Conservation (phyloP, 2,888 invertebrate species). For the Gymnocheta viridis region DNA sequence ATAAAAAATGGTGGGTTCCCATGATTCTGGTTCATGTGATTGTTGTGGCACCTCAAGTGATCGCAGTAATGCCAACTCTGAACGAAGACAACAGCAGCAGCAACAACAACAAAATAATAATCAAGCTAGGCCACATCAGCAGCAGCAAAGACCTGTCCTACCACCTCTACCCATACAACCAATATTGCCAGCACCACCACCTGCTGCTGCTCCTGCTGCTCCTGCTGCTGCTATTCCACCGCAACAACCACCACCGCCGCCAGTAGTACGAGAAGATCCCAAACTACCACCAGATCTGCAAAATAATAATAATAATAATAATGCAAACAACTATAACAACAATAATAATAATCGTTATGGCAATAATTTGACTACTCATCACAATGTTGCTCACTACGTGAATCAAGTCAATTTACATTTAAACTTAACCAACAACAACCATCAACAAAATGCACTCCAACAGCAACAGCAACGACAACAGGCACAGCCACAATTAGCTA, state of each 20-base stretch:
- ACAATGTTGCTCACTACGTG: slow-evolving; percentile 72
- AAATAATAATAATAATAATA: slow-evolving; percentile 72
- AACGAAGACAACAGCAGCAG: slow-evolving; percentile 53
- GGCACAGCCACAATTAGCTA: slow-evolving; percentile 58
- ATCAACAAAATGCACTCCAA: too few relatives aligned
- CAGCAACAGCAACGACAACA: slow-evolving; percentile 67
- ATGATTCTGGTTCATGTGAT: slow-evolving; percentile 75
- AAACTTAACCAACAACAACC: slow-evolving; percentile 72
- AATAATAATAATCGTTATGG: slow-evolving; percentile 63
- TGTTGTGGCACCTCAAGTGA: slow-evolving; percentile 75
- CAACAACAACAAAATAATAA: slow-evolving; percentile 62
- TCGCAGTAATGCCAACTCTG: slow-evolving; percentile 68
- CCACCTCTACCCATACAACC: slow-evolving; percentile 69
- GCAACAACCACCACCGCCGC: slow-evolving; percentile 33
- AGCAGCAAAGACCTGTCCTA: slow-evolving; percentile 66
- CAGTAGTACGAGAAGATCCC: slow-evolving; percentile 24
- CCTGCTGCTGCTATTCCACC: slow-evolving; percentile 68
- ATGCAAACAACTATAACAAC: slow-evolving; percentile 67
- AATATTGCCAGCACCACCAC: slow-evolving; percentile 65
- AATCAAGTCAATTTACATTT: slow-evolving; percentile 75
- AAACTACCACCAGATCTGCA: slow-evolving; percentile 71
- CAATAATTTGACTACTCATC: slow-evolving; percentile 53
- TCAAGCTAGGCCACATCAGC: slow-evolving; percentile 68
- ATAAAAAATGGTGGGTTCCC: slow-evolving; percentile 72
- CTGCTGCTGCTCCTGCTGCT: slow-evolving; percentile 62